Conservation (phyloP, 2,888 invertebrate genomes). For the Sepiola atlantica region DNA sequence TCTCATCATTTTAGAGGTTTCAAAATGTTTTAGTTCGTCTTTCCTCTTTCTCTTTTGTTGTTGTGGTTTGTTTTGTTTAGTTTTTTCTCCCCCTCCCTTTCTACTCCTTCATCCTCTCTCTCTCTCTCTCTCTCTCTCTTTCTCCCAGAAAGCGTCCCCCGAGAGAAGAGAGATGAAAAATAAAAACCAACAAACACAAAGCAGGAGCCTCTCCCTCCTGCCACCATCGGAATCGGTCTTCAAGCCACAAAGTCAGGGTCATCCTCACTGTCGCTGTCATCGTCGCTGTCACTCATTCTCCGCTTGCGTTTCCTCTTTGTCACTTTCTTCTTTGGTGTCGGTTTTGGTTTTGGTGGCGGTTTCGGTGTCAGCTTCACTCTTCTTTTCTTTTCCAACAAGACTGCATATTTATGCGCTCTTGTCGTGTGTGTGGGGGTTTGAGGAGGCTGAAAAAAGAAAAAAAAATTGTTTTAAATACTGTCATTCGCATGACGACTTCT, state of each 20-base stretch:
- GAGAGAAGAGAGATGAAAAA: conserved; percentile 34
- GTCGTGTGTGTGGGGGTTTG: background rate
- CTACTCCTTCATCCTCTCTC: background rate
- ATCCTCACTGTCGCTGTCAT: conserved; percentile 64
- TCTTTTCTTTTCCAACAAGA: conserved; percentile 44
- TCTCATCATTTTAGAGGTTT: background rate
- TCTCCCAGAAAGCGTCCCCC: background rate
- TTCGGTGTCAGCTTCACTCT: conserved; percentile 13
- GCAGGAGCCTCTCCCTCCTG: background rate
- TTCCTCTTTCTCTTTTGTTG: background rate
- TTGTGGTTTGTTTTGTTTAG: background rate
- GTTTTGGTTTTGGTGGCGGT: conserved; percentile 24
- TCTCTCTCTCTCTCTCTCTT: background rate
- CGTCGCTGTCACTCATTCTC: conserved; percentile 62
- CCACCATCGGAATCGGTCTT: background rate
- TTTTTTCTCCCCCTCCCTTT: background rate
- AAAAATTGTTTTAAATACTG: background rate
- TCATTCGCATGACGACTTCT: too few relatives aligned
- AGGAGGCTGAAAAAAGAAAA: conserved; percentile 10
- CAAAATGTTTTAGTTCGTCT: background rate
- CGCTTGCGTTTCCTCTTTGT: conserved; percentile 67
- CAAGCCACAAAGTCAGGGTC: conserved; percentile 67
- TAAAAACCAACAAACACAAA: conserved; percentile 42
- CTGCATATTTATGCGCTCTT: conserved; percentile 35
- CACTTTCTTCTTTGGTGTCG: conserved; percentile 51